These are phyloP conservation scores for Drosophila melanosoma DNA, from an alignment of 2,888 invertebrate species.

Conservation along the genomic window DNA sequence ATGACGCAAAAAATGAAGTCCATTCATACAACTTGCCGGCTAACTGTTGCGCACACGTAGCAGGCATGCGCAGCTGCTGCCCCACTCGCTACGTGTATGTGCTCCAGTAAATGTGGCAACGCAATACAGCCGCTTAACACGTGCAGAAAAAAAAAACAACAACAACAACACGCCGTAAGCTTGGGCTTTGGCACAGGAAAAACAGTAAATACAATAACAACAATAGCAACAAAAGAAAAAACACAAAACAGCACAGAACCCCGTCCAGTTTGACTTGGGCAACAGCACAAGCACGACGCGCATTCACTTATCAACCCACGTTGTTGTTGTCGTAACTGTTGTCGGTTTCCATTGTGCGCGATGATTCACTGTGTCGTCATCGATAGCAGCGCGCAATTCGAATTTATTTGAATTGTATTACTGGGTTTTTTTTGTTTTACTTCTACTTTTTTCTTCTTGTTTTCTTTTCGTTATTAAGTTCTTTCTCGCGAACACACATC, in stretches of 20 bases:
- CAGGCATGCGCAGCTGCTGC: slow-evolving; percentile 8
- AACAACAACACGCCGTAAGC: background rate
- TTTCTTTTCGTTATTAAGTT: slow-evolving; percentile 1
- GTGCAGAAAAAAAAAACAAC: background rate
- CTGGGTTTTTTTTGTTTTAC: slow-evolving; percentile 48
- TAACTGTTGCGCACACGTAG: background rate
- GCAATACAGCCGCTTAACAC: background rate
- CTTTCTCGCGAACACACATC: background rate
- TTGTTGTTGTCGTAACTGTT: background rate
- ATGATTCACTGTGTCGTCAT: slow-evolving; percentile 67
- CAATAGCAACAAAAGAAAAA: background rate
- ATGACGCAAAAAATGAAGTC: background rate
- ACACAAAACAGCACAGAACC: background rate
- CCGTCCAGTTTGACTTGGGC: background rate
- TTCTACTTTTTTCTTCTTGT: slow-evolving; percentile 5
- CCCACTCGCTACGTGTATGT: background rate
- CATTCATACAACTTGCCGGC: slow-evolving; percentile 9
- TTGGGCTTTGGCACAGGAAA: slow-evolving; percentile 41
- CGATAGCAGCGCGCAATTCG: slow-evolving; percentile 37
- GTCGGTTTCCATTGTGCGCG: slow-evolving; percentile 20
- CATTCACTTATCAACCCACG: slow-evolving; percentile 17
- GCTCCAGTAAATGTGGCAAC: slow-evolving; percentile 3
- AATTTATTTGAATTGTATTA: slow-evolving; percentile 28
- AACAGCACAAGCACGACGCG: background rate
- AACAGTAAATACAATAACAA: background rate